phyloP scores from a whole-genome alignment of 2,113 vertebrate species.

The Forbesichthys agassizii region DNA sequence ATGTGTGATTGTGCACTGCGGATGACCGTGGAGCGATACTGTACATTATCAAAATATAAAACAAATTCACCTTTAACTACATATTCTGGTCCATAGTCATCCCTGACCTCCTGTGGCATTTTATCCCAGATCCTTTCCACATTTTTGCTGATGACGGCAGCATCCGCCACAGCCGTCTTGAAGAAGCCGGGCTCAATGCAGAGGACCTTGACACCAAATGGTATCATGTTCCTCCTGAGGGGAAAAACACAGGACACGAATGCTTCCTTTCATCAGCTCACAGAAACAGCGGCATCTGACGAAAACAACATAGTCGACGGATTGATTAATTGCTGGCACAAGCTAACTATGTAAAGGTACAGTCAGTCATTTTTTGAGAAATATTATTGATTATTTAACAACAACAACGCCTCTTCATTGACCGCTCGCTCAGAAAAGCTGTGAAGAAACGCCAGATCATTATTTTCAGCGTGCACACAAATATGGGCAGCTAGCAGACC shows the following conservation, averaged over 20 bases:
- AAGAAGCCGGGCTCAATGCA: slow-evolving; percentile 81
- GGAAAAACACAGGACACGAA: background rate
- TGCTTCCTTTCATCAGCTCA: background rate
- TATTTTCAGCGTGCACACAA: no score
- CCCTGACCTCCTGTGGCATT: slow-evolving; percentile 71
- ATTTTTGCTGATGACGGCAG: slow-evolving; percentile 47
- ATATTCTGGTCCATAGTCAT: slow-evolving; percentile 73
- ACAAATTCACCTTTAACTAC: slow-evolving; percentile 50
- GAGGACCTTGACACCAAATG: slow-evolving; percentile 83
- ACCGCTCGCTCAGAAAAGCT: no score
- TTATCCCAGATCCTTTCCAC: slow-evolving; percentile 68
- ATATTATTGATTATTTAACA: no score
- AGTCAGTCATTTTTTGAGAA: no score
- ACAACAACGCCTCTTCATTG: no score
- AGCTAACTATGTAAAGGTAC: no score
- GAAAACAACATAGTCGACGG: background rate
- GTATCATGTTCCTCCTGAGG: slow-evolving; percentile 73
- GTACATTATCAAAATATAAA: background rate
- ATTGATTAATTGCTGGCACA: no score
- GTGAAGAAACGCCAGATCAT: background rate
- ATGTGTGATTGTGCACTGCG: no score
- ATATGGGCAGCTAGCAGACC: no score
- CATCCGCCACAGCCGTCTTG: slow-evolving; percentile 70
- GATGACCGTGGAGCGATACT: no score
- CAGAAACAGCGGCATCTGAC: background rate